Evolutionary conservation across 1,140 invertebrate species (phyloP).

Genomic region (Fragariocoptes setiger): DNA sequence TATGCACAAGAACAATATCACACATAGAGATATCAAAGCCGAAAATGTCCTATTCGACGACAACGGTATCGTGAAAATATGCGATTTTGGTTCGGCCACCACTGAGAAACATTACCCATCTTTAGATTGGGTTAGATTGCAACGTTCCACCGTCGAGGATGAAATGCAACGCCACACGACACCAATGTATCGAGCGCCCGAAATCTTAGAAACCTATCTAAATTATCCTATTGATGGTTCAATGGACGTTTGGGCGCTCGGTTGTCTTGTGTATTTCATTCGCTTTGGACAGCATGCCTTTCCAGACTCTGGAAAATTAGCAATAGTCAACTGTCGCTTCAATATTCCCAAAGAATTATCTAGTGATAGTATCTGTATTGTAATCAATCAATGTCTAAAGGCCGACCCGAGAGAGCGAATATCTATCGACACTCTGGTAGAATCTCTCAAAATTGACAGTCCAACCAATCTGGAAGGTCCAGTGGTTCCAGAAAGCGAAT

Average conservation of each 20-base stretch:
- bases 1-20: conserved; percentile 7
- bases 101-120: conserved; percentile 48
- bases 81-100: conserved; percentile 92
- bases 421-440: conserved; percentile 4
- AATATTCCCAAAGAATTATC: conserved; percentile 36
- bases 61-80: conserved; percentile 63
- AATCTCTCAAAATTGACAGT: conserved; percentile 3
- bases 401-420: conserved; percentile 7
- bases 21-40: conserved; percentile 14
- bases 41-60: conserved; percentile 40
- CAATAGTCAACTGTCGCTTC: conserved; percentile 83
- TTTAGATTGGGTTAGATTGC: conserved; percentile 58
- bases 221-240: conserved; percentile 59
- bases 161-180: conserved; percentile 31
- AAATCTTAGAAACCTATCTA: conserved; percentile 90
- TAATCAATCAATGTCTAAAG: conserved; percentile 6
- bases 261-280: conserved; percentile 69
- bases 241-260: conserved; percentile 81
- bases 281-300: conserved; percentile 86
- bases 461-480: not conserved
- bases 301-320: conserved; percentile 75
- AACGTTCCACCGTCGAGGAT: conserved; percentile 71
- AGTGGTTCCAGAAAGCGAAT: no score
- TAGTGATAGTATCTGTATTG: conserved; percentile 21
- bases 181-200: conserved; percentile 42